Base-by-base conservation (phyloP, 2,113 vertebrate genomes). In the Hassar affinis region DNA sequence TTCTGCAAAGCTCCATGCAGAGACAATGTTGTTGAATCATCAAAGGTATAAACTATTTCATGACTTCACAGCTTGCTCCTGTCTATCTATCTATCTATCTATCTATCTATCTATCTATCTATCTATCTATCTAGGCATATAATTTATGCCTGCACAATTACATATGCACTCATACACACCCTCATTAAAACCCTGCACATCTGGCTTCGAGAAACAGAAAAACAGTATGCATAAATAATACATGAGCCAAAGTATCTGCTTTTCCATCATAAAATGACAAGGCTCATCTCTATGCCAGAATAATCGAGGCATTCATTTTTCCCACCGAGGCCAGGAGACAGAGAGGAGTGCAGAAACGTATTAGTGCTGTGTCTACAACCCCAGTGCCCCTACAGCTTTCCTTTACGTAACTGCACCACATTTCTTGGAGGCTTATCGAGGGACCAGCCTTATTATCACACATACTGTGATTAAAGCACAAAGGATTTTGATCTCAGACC, bases 211-310 rank as follows among this genome's bases (percentile, higher is more conserved):
- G 79, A 59, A 80, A 61, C 56, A 78, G 59, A 35, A 75, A 42
- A 38, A 49, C 79, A 76, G 52, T 68, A 56, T 9, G 30, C 79
- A 79, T 84, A 82, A 68, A 84, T 79, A 86, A 84, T 84, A 38
- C 66, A 86, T 25, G 10, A 54, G 38, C n/a, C 47, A 33, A 82
- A 74, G 20, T 74, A 25, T 78, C 47, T 10, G 80, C 85, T 91
- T 88, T 79, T 57, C 85, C 52, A 82, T 82, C 87, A 87, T 35
- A 89, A 89, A 82, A 61, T 82, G 86, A 90, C 88, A 89, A 74
- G 80, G 59, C 74, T 78, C 6, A 59, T 76, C 72, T 78, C 38
- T 56, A 78, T 47, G 56, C 25, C 12, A 82, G 86, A 85, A 83
- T 57, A 52, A 79, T 57, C 56, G 42, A 84, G 79, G 88, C 87